These are phyloP conservation scores for Acutogordius australiensis DNA, from an alignment of 2,888 invertebrate genomes.

Conservation along the genomic window DNA sequence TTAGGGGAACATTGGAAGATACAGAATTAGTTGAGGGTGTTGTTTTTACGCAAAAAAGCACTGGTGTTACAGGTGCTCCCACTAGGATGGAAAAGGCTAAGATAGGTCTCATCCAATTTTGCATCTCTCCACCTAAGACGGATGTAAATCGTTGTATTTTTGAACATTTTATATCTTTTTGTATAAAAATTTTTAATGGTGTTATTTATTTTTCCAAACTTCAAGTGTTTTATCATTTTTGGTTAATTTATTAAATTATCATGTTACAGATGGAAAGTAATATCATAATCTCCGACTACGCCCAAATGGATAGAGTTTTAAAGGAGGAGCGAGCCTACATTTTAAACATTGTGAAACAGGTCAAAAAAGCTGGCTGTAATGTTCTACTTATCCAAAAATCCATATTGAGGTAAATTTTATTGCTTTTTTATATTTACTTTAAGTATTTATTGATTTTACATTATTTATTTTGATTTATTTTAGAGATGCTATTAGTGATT, in stretches of 20 bases:
- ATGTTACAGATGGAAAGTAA: slow-evolving; percentile 56
- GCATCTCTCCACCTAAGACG: slow-evolving; percentile 94
- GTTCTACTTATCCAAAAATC: slow-evolving; percentile 65
- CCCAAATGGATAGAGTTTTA: slow-evolving; percentile 94
- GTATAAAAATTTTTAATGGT: too few relatives aligned
- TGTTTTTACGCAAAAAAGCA: slow-evolving; percentile 57
- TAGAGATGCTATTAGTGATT: slow-evolving; percentile 78
- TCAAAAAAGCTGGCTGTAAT: slow-evolving; percentile 91
- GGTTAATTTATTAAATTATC: slow-evolving; percentile 4
- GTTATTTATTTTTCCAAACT: too few relatives aligned
- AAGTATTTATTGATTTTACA: neutral
- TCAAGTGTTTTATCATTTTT: too few relatives aligned
- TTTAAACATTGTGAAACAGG: slow-evolving; percentile 84
- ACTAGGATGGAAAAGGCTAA: slow-evolving; percentile 81
- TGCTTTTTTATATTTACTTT: too few relatives aligned
- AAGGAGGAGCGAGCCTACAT: slow-evolving; percentile 91
- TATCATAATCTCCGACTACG: slow-evolving; percentile 69
- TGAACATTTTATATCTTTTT: too few relatives aligned
- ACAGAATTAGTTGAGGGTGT: slow-evolving; percentile 80
- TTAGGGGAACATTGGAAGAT: slow-evolving; percentile 70
- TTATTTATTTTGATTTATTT: slow-evolving; percentile 18
- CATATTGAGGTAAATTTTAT: slow-evolving; percentile 41
- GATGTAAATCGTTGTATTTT: slow-evolving; percentile 46
- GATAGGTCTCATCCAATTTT: slow-evolving; percentile 93
- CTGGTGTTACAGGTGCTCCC: slow-evolving; percentile 56